Percentiles rank a stretch among this genome's conserved stretches.
Evolutionary conservation across 2,797 vertebrate genomes (phyloP).

Genomic region (Neostethus bicornis): DNA sequence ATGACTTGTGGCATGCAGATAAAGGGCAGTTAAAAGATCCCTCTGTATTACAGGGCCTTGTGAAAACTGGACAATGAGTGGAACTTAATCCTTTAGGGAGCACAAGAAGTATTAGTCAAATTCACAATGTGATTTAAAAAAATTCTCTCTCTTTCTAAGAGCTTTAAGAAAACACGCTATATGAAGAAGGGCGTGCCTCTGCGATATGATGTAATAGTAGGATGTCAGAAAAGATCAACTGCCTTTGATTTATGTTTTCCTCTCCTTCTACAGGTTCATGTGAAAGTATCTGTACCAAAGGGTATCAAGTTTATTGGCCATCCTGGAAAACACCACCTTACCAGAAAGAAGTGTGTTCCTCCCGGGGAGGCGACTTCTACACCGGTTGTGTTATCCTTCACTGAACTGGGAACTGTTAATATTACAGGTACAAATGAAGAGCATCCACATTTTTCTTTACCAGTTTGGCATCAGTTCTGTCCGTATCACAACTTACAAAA

Average conservation of each 20-base stretch:
- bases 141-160: slow-evolving; percentile 64
- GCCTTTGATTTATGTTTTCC: slow-evolving; percentile 35
- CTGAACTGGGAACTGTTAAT: slow-evolving; percentile 87
- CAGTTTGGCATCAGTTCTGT: neutral
- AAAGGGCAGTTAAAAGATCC: slow-evolving; percentile 67
- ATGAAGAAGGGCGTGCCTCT: slow-evolving; percentile 51
- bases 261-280: slow-evolving; percentile 81
- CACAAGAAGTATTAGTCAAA: slow-evolving; percentile 75
- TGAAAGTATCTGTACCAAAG: slow-evolving; percentile 90
- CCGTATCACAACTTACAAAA: slow-evolving; percentile 46
- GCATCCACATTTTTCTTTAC: neutral
- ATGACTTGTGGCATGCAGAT: slow-evolving; percentile 72
- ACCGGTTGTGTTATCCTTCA: slow-evolving; percentile 88
- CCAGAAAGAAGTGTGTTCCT: slow-evolving; percentile 88
- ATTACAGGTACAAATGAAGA: slow-evolving; percentile 84
- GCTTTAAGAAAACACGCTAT: slow-evolving; percentile 72
- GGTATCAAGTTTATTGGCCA: slow-evolving; percentile 92
- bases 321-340: slow-evolving; percentile 89
- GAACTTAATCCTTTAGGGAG: slow-evolving; percentile 73
- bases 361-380: slow-evolving; percentile 87
- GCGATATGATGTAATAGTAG: slow-evolving; percentile 53
- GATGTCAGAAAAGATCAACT: slow-evolving; percentile 48
- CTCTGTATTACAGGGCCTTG: slow-evolving; percentile 58
- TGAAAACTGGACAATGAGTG: slow-evolving; percentile 69
- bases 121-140: slow-evolving; percentile 73